Evolutionary conservation across 2,888 invertebrate species (phyloP), one percentile per base, ranked within the genome.

Genomic region (Drosophila infuscata): DNA sequence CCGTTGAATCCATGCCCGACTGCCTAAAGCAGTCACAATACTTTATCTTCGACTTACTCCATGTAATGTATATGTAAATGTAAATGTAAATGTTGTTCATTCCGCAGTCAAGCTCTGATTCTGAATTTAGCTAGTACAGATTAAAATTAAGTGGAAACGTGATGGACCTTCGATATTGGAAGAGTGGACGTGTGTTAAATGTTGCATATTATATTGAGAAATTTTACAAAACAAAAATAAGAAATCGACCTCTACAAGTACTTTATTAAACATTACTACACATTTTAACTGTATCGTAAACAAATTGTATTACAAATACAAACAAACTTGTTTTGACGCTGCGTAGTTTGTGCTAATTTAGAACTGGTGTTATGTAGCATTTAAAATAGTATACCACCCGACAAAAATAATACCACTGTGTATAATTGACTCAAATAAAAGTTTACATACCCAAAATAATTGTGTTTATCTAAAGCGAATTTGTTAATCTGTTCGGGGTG

Each of bases 281-380:
- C 60, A 74, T 76, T 74, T 79, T 64, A 71, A 76, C 71, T 76
- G 72, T 76, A 76, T 74, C 59, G 67, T 69, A 61, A 71, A 69
- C 62, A 67, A 62, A 68, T 62, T 73, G 79, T 87, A 83, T 81
- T 76, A 76, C 61, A 78, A 86, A 87, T 79, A 71, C 70, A 67
- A 70, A 48, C 65, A 63, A 67, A 71, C 41, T 67, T 82, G 58
- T 79, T 69, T 82, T 59, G 46, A 74, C 61, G 70, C 74, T 74
- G 67, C 63, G 76, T 84, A 87, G 85, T 74, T 82, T 77, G 70
- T 81, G 77, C 82, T 72, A 70, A 73, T 72, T 83, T 81, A 74
- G 76, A 76, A 70, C 73, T 68, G 84, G 79, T 70, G 76, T 86
- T 88, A 80, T 74, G 80, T 89, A 85, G 89, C 85, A 89, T 85